These are phyloP conservation scores for Notoglanidium macrostoma DNA, from an alignment of 2,797 vertebrate genomes.

Conservation along the genomic window DNA sequence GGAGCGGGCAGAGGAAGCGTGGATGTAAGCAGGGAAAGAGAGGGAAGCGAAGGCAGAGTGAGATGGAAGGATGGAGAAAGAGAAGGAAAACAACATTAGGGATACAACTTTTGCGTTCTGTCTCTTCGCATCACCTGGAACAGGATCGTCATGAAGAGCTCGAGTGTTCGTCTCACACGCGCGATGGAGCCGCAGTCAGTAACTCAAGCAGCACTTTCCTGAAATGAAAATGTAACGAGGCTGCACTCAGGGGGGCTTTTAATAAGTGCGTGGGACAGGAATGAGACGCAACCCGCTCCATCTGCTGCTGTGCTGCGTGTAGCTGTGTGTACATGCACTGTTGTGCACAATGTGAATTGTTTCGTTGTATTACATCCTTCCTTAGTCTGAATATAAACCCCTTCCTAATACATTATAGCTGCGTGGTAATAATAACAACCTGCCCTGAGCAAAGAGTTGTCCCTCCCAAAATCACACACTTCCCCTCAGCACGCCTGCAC, in stretches of 20 bases:
- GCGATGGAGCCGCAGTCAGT: not conserved
- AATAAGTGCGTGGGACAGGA: not conserved
- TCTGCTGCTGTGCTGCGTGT: not conserved
- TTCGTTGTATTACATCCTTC: slow-evolving; percentile 28
- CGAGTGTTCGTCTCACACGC: not conserved
- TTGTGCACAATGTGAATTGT: not conserved
- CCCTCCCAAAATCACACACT: not conserved
- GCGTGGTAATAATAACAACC: slow-evolving; percentile 49
- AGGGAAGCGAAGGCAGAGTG: not conserved
- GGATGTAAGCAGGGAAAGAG: not conserved
- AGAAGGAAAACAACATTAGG: not conserved
- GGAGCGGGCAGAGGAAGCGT: not conserved
- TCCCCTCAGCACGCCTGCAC: not conserved
- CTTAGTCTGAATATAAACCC: slow-evolving; percentile 22
- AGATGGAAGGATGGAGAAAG: not conserved
- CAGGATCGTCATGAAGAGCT: not conserved
- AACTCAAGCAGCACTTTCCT: not conserved
- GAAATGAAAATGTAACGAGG: not conserved
- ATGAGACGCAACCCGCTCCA: no score
- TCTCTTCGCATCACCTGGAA: not conserved
- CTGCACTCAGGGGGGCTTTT: not conserved
- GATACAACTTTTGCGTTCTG: not conserved
- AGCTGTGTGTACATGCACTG: not conserved
- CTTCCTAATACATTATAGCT: slow-evolving; percentile 23
- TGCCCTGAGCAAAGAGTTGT: slow-evolving; percentile 24